Evolutionary conservation across 2,113 vertebrate species (phyloP).

Genomic region (Tetrax tetrax): DNA sequence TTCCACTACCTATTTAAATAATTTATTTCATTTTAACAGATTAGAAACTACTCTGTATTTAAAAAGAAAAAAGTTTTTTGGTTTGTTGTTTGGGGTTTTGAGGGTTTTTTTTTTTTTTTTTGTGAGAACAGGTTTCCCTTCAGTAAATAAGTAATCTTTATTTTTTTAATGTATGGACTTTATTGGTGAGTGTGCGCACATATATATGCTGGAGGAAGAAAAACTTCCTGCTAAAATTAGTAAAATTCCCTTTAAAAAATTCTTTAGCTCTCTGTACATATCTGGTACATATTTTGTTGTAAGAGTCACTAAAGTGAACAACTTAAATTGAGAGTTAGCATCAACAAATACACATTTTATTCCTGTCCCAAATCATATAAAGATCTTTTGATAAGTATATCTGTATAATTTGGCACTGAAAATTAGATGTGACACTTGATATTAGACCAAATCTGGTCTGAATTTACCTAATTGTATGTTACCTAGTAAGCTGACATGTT

Average conservation of each 20-base stretch:
- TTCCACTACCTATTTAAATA: background rate
- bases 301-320: background rate
- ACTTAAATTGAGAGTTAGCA: background rate
- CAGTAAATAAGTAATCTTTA: background rate
- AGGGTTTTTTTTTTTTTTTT: too few species aligned
- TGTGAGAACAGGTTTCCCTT: background rate
- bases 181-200: background rate
- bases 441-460: background rate
- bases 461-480: conserved; percentile 6
- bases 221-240: background rate
- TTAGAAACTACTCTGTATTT: background rate
- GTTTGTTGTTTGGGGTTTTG: background rate
- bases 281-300: background rate
- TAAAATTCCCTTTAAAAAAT: background rate
- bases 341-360: background rate
- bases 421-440: background rate
- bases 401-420: background rate
- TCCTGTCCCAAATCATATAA: background rate
- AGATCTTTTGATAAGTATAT: background rate
- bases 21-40: background rate
- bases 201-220: background rate
- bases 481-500: background rate
- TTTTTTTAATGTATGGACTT: background rate
- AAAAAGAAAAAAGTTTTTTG: background rate
- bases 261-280: background rate